phyloP scores from a whole-genome alignment of 2,888 invertebrate genomes.

The Agrotis clavis region DNA sequence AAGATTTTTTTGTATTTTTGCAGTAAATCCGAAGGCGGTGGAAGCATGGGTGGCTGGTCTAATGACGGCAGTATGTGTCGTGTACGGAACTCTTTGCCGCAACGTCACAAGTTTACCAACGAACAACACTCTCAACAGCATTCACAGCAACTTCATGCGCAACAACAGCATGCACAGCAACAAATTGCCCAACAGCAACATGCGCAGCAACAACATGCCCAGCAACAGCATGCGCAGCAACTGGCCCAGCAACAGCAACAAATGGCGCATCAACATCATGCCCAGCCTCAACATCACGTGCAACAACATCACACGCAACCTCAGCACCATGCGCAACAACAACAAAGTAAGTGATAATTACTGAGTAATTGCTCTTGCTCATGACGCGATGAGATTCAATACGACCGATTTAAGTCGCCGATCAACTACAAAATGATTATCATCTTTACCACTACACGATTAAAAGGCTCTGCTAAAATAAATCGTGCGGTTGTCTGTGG shows the following conservation, averaged over 20 bases:
- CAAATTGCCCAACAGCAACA: conserved; percentile 43
- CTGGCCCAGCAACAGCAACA: conserved; percentile 29
- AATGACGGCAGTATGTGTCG: conserved; percentile 87
- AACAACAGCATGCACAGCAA: conserved; percentile 47
- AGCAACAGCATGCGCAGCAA: conserved; percentile 40
- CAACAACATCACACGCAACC: conserved; percentile 28
- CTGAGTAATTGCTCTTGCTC: no score
- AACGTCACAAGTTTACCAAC: conserved; percentile 87
- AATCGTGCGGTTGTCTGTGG: no score
- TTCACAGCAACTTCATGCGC: conserved; percentile 62
- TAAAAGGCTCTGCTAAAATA: no score
- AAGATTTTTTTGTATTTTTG: conserved; percentile 18
- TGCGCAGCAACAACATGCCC: conserved; percentile 43
- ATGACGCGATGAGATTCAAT: no score
- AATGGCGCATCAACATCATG: conserved; percentile 50
- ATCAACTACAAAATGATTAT: no score
- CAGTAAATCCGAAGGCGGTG: conserved; percentile 87
- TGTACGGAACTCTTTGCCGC: conserved; percentile 85
- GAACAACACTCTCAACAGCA: conserved; percentile 83
- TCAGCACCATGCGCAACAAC: conserved; percentile 41
- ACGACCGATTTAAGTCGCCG: no score
- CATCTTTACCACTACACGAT: no score
- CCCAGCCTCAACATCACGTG: conserved; percentile 28
- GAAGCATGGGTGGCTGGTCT: conserved; percentile 87
- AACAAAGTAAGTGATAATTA: conserved; percentile 52